Percentiles rank a stretch among this genome's conserved stretches.
phyloP scores from a whole-genome alignment of 2,797 vertebrate species.

The Coregonus ussuriensis region DNA sequence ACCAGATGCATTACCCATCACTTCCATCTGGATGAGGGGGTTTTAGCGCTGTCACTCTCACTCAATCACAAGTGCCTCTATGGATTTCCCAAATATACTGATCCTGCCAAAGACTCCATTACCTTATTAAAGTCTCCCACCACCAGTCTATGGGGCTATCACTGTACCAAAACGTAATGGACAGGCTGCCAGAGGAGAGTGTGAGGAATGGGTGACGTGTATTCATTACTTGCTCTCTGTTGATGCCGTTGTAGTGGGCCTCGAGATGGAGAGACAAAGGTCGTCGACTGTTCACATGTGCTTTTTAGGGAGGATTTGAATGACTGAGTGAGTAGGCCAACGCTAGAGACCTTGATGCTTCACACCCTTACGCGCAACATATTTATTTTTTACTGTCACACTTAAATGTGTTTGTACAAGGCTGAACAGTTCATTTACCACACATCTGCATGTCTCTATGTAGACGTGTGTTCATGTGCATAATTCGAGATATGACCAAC shows the following conservation, averaged over 20 bases:
- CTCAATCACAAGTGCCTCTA: constrained; percentile 58
- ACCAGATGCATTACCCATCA: constrained; percentile 58
- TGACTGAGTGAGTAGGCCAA: constrained; percentile 29
- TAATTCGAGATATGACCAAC: neutral
- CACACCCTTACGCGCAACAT: neutral
- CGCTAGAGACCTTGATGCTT: constrained; percentile 38
- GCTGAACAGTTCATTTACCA: constrained; percentile 4
- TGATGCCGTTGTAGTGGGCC: constrained; percentile 56
- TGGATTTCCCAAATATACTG: constrained; percentile 58
- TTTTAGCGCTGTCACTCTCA: constrained; percentile 48
- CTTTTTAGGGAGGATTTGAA: constrained; percentile 39
- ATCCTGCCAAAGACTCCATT: constrained; percentile 74
- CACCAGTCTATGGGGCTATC: constrained; percentile 19
- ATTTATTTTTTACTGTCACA: constrained; percentile 46
- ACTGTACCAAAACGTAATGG: constrained; percentile 31
- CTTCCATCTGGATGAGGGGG: constrained; percentile 30
- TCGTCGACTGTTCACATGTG: constrained; percentile 35
- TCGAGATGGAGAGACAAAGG: constrained; percentile 54
- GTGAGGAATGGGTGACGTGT: constrained; percentile 38
- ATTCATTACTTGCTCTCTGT: constrained; percentile 62
- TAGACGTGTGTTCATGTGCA: neutral
- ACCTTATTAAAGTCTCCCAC: constrained; percentile 65
- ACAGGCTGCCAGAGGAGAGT: constrained; percentile 27
- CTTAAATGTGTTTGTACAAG: constrained; percentile 24
- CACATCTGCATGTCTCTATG: neutral